Percentiles rank a stretch among this genome's conserved stretches.
These are phyloP conservation scores for Andrena chrysosceles DNA, from an alignment of 2,888 invertebrate genomes.

Conservation along the genomic window DNA sequence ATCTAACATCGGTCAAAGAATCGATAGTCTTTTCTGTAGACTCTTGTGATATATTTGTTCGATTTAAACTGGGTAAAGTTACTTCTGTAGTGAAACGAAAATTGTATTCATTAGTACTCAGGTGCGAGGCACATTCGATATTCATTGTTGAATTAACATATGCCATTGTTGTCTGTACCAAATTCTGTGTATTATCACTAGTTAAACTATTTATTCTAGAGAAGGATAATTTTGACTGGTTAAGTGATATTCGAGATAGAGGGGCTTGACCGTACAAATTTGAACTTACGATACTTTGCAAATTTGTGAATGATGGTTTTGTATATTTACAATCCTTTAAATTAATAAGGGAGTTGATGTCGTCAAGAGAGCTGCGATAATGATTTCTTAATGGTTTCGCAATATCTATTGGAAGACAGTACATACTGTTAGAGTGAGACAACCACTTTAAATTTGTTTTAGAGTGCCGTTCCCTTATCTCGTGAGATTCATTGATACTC, in stretches of 20 bases:
- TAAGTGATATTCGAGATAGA: constrained; percentile 69
- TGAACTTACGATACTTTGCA: constrained; percentile 72
- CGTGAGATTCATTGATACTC: constrained; percentile 69
- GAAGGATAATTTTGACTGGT: constrained; percentile 68
- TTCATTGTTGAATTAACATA: constrained; percentile 60
- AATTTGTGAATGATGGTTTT: constrained; percentile 74
- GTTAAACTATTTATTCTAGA: constrained; percentile 70
- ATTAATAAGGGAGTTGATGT: constrained; percentile 76
- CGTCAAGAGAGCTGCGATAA: constrained; percentile 79
- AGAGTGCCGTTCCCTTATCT: constrained; percentile 55
- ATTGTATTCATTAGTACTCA: constrained; percentile 59
- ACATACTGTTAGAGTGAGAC: constrained; percentile 79
- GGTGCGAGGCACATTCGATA: constrained; percentile 62
- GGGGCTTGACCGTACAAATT: constrained; percentile 69
- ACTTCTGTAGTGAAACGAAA: constrained; percentile 60
- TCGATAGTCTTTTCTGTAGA: constrained; percentile 68
- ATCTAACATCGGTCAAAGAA: constrained; percentile 73
- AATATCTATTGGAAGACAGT: constrained; percentile 75
- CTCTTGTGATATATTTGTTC: constrained; percentile 46
- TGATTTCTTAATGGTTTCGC: constrained; percentile 69
- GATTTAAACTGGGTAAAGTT: constrained; percentile 47
- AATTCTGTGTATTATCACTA: constrained; percentile 69
- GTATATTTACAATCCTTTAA: constrained; percentile 76
- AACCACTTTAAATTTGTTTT: constrained; percentile 67
- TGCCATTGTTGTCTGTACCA: constrained; percentile 39